Base-by-base conservation (phyloP, 2,113 vertebrate species). In the Ciconia boyciana region DNA sequence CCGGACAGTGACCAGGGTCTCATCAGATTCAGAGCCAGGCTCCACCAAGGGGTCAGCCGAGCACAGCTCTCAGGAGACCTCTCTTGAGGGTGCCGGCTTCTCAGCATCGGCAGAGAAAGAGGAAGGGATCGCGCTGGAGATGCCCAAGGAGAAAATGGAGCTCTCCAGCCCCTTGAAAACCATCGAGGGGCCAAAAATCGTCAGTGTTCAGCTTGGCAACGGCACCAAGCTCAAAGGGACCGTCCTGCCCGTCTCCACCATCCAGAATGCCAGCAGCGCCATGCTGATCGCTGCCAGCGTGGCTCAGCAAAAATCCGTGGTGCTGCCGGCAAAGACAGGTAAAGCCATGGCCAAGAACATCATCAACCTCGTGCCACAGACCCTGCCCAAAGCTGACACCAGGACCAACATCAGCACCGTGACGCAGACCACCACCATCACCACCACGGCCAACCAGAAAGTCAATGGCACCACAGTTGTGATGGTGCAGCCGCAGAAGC, bases 201-300 rank as follows among this genome's bases (percentile, higher is more conserved):
- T 98, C 93, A 98, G 98, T 13, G 97, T 94, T 2, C 98, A 97
- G 41, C 72, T 98, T 32, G 98, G 98, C 4, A 94, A 98, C 0
- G 98, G 98, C 79, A 95, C 98, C 10, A 98, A 98, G 92, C 97
- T 99, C 2, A 99, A 99, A 77, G 98, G 98, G 9, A 98, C 99
- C 0, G 98, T 99, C 48, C 90, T 99, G 60, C 99, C 99, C 0
- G 98, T 99, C 78, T 99, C 99, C 43, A 98, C 99, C 97, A 98
- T 95, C 97, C 99, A 98, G 97, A 99, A 98, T 1, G 99, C 99
- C 89, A 99, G 99, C 97, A 99, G 99, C 0, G 99, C 99, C 90
- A 99, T 99, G 99, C 97, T 98, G 10, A 98, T 99, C 83, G 98
- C 98, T 0, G 98, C 98, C 79, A 98, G 98, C 32, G 97, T 98